Conservation (phyloP, 2,888 invertebrate species). For the Serripes groenlandicus region DNA sequence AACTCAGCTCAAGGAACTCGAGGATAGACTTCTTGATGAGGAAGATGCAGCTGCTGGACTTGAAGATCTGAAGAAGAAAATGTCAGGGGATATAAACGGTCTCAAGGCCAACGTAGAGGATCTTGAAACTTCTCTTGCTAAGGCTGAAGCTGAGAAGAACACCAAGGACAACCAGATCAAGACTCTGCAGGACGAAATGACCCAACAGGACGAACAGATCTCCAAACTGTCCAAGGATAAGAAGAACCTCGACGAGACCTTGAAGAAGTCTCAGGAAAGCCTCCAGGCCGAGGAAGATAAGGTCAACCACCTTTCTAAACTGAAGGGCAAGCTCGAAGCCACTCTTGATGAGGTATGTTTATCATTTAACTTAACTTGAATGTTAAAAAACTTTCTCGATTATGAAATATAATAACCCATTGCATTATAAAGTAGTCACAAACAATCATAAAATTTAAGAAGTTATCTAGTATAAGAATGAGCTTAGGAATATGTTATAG, state of each 20-base stretch:
- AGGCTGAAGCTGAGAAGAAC: conserved; percentile 96
- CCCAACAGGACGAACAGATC: conserved; percentile 99
- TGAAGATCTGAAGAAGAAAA: conserved; percentile 98
- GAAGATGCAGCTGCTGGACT: conserved; percentile 98
- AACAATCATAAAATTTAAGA: no score
- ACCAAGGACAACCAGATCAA: conserved; percentile 99
- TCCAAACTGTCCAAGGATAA: conserved; percentile 99
- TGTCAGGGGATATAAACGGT: conserved; percentile 97
- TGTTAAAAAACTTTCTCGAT: no score
- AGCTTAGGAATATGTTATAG: no score
- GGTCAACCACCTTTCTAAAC: conserved; percentile 99
- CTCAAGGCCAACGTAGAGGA: conserved; percentile 99
- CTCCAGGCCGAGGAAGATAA: conserved; percentile 97
- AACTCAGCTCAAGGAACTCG: conserved; percentile 96
- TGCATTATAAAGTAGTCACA: no score
- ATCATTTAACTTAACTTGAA: no score
- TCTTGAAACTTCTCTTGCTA: conserved; percentile 93
- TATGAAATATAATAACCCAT: no score
- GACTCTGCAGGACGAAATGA: conserved; percentile 95
- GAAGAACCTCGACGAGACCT: conserved; percentile 96
- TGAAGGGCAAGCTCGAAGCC: conserved; percentile 98
- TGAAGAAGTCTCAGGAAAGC: conserved; percentile 86
- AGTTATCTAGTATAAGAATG: no score
- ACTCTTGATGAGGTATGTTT: conserved; percentile 97
- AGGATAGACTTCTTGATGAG: conserved; percentile 98